These are phyloP conservation scores for Rhizoglyphus robini DNA, from an alignment of 1,140 invertebrate species.

Conservation along the genomic window DNA sequence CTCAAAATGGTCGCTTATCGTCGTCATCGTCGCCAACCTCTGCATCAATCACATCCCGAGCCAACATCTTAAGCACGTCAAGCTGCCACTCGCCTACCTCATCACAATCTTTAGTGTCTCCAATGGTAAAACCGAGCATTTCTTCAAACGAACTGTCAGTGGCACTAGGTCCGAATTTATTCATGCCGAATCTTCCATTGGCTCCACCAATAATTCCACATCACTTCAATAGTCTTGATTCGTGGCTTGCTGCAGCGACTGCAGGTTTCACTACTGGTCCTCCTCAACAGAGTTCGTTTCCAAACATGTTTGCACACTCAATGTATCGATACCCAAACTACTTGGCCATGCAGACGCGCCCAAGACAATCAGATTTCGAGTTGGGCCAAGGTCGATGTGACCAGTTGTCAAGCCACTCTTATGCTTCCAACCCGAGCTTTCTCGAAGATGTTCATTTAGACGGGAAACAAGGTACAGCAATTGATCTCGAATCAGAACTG, in stretches of 20 bases:
- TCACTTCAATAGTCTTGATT: conserved; percentile 10
- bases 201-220: neutral
- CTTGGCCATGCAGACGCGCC: neutral
- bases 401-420: too few species aligned
- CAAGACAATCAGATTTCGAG: neutral
- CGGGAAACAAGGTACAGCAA: too few species aligned
- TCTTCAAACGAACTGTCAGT: neutral
- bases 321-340: conserved; percentile 12
- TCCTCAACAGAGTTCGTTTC: neutral
- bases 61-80: neutral
- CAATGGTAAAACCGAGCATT: neutral
- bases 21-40: neutral
- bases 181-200: neutral
- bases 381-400: too few species aligned
- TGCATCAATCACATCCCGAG: neutral
- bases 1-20: neutral
- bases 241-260: conserved; percentile 12
- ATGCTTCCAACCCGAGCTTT: too few species aligned
- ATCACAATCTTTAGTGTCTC: neutral
- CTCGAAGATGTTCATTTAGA: too few species aligned
- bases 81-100: neutral
- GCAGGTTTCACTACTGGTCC: neutral
- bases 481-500: too few species aligned
- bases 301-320: neutral
- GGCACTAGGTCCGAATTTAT: neutral